Percentiles rank a stretch among this genome's conserved stretches.
These are phyloP conservation scores for Apteryx owenii DNA, from an alignment of 2,113 vertebrate species.

Conservation along the genomic window DNA sequence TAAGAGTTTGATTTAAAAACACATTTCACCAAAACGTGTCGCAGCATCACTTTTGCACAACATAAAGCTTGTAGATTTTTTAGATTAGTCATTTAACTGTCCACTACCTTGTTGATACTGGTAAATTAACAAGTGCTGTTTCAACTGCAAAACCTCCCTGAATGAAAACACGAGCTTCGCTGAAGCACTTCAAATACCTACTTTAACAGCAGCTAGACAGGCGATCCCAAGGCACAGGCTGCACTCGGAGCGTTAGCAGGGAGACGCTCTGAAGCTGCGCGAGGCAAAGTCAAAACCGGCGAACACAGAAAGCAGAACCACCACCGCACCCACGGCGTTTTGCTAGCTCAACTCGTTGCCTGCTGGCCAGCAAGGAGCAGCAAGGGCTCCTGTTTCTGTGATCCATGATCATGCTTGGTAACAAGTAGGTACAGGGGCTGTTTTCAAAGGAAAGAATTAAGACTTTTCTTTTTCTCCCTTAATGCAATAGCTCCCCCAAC, in stretches of 20 bases:
- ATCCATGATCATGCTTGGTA: rapidly evolving
- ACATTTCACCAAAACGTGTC: no score
- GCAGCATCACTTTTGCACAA: background rate
- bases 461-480: background rate
- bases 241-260: no score
- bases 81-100: background rate
- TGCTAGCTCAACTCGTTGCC: rapidly evolving
- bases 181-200: no score
- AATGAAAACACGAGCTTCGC: no score
- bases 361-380: rapidly evolving
- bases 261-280: no score
- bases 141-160: background rate
- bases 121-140: background rate
- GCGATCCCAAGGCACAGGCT: no score
- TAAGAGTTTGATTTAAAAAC: background rate
- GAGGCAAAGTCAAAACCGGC: no score
- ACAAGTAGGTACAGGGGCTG: rapidly evolving
- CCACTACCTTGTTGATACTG: background rate
- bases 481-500: background rate
- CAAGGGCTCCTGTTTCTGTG: background rate
- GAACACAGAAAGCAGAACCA: rapidly evolving
- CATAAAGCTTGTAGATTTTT: background rate
- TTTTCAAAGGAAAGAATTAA: background rate
- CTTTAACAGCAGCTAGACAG: no score
- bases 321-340: no score